Evolutionary conservation across 2,113 vertebrate genomes (phyloP).

Genomic region (Mugil cephalus): DNA sequence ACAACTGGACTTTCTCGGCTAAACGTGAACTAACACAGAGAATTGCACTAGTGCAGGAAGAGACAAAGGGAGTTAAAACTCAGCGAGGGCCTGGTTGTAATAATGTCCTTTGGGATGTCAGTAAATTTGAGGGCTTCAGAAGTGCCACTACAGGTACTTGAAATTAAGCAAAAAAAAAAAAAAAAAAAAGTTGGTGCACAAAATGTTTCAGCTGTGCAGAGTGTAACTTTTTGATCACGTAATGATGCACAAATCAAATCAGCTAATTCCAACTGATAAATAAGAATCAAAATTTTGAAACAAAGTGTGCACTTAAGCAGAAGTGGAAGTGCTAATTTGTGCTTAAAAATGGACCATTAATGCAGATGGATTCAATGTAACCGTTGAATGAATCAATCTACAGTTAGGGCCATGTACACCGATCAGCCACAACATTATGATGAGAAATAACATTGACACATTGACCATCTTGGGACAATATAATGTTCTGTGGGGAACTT

Average conservation of each 20-base stretch:
- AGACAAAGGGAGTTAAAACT: neutral
- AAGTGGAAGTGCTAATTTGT: too few species aligned
- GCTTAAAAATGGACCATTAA: too few species aligned
- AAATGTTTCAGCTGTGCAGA: neutral
- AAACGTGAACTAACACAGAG: constrained; percentile 17
- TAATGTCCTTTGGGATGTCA: neutral
- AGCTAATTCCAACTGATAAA: neutral
- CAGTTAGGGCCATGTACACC: too few species aligned
- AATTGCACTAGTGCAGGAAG: neutral
- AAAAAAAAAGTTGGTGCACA: neutral
- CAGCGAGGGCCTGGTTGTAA: neutral
- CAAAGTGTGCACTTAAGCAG: too few species aligned
- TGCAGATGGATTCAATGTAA: too few species aligned
- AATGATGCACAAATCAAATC: neutral
- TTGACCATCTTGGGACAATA: too few species aligned
- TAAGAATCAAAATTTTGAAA: too few species aligned
- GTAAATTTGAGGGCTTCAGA: neutral
- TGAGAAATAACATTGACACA: too few species aligned
- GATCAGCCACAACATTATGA: too few species aligned
- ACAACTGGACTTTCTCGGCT: neutral
- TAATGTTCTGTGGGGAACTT: too few species aligned
- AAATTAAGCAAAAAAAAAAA: constrained; percentile 2
- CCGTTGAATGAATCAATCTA: too few species aligned
- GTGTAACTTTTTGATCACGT: neutral
- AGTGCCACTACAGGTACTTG: neutral